phyloP scores from a whole-genome alignment of 2,888 invertebrate genomes.

The Nemotelus nigrinus region DNA sequence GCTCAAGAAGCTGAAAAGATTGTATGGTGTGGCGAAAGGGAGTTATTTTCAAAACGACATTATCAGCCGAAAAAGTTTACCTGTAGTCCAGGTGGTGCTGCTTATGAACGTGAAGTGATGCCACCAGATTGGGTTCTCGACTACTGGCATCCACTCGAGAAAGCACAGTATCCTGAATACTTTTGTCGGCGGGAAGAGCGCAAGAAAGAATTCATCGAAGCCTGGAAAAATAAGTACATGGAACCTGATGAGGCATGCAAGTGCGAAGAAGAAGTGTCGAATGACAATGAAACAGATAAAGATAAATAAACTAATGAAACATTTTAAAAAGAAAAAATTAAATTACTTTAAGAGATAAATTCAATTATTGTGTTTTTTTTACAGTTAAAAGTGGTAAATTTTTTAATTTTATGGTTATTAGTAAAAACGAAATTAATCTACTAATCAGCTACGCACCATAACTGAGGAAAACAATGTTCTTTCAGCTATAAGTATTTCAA shows the following conservation, averaged over 20 bases:
- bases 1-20: slow-evolving; percentile 77
- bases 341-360: too few relatives aligned
- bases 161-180: slow-evolving; percentile 93
- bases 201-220: slow-evolving; percentile 85
- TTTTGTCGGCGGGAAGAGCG: slow-evolving; percentile 88
- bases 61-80: slow-evolving; percentile 81
- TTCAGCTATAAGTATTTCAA: too few relatives aligned
- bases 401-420: too few relatives aligned
- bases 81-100: slow-evolving; percentile 82
- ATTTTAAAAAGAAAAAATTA: too few relatives aligned
- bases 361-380: too few relatives aligned
- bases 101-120: slow-evolving; percentile 75
- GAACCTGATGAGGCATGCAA: slow-evolving; percentile 62
- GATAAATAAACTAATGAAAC: too few relatives aligned
- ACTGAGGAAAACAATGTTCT: too few relatives aligned
- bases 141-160: slow-evolving; percentile 94
- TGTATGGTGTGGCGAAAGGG: slow-evolving; percentile 78
- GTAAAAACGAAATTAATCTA: too few relatives aligned
- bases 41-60: slow-evolving; percentile 77
- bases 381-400: too few relatives aligned
- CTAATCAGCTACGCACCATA: too few relatives aligned
- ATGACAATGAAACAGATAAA: too few relatives aligned
- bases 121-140: slow-evolving; percentile 89
- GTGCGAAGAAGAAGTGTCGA: too few relatives aligned
- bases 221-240: slow-evolving; percentile 84